These are phyloP conservation scores for Coryphaenoides rupestris DNA, from an alignment of 2,113 vertebrate species.

Conservation along the genomic window DNA sequence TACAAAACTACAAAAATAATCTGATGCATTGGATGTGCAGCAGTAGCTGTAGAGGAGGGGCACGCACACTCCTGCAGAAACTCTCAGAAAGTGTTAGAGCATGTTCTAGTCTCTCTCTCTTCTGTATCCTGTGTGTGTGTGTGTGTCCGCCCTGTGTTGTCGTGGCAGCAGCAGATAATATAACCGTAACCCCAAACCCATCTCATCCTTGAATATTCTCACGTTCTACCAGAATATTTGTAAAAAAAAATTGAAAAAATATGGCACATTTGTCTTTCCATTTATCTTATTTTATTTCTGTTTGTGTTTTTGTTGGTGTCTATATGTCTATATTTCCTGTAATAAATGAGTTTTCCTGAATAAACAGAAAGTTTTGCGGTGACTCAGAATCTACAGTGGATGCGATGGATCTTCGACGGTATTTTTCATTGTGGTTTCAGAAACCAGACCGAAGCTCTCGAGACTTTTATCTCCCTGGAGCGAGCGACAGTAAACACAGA, in stretches of 20 bases:
- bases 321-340: background rate
- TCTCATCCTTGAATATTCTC: conserved; percentile 48
- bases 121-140: conserved; percentile 18
- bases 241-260: conserved; percentile 73
- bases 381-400: background rate
- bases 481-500: background rate
- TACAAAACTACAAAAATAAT: conserved; percentile 22
- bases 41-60: conserved; percentile 41
- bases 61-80: conserved; percentile 46
- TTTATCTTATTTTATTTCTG: conserved; percentile 4
- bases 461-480: background rate
- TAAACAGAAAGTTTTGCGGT: background rate
- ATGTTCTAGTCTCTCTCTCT: conserved; percentile 52
- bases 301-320: background rate
- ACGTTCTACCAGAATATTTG: conserved; percentile 66
- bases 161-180: conserved; percentile 37
- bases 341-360: background rate
- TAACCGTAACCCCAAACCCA: conserved; percentile 28
- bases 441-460: background rate
- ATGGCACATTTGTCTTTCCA: conserved; percentile 51
- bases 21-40: conserved; percentile 31
- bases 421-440: background rate
- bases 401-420: background rate
- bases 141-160: conserved; percentile 18
- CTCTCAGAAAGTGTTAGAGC: conserved; percentile 53